These are phyloP conservation scores for Muricea muricata DNA, from an alignment of 92 coral and sea anemone genomes.

Conservation along the genomic window DNA sequence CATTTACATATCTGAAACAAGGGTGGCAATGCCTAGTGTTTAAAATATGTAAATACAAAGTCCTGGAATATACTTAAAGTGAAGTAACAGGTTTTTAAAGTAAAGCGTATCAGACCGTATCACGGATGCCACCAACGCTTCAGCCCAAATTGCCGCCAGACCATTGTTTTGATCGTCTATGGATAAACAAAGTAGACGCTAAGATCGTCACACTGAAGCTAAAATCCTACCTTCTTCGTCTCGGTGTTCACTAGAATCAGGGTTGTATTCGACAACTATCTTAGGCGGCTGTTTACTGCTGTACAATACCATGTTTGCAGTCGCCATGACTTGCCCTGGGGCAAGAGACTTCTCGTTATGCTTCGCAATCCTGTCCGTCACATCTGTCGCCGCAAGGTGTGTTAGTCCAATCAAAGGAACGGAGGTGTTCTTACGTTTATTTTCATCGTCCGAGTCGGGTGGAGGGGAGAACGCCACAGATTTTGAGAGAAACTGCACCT, in stretches of 20 bases:
- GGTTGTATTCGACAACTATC: constrained; percentile 72
- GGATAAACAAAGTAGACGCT: too few relatives aligned
- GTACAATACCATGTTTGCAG: constrained; percentile 75
- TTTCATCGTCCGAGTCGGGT: constrained; percentile 60
- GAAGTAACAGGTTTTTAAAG: too few relatives aligned
- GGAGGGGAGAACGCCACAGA: constrained; percentile 70
- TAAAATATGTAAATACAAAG: too few relatives aligned
- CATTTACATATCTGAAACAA: too few relatives aligned
- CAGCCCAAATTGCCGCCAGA: too few relatives aligned
- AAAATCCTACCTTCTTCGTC: constrained; percentile 30
- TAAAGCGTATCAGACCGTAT: too few relatives aligned
- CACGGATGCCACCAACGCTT: too few relatives aligned
- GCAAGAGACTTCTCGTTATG: constrained; percentile 94
- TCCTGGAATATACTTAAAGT: too few relatives aligned
- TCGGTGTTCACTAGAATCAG: constrained; percentile 46
- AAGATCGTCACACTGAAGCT: too few relatives aligned
- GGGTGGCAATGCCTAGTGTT: too few relatives aligned
- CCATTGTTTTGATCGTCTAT: too few relatives aligned
- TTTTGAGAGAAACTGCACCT: constrained; percentile 82
- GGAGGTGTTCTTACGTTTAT: constrained; percentile 74
- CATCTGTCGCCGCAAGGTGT: constrained; percentile 76
- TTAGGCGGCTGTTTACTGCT: constrained; percentile 83
- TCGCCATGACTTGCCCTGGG: constrained; percentile 86
- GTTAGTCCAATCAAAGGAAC: constrained; percentile 94
- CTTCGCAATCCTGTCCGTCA: constrained; percentile 85